These are phyloP conservation scores for Phaedon cochleariae DNA, from an alignment of 2,888 invertebrate species.

Conservation along the genomic window DNA sequence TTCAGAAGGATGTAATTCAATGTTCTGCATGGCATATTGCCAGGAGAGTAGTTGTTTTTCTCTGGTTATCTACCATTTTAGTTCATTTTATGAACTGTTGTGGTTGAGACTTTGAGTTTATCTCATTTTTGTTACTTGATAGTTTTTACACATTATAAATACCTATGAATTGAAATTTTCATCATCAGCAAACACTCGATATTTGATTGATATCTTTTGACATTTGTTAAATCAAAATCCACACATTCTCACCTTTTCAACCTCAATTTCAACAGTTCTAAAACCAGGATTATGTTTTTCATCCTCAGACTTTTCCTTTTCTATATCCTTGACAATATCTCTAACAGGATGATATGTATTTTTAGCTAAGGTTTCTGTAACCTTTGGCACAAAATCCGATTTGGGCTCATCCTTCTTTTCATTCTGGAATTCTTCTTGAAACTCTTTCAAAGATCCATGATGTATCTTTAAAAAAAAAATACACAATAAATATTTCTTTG, in stretches of 20 bases:
- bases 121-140: too few species aligned
- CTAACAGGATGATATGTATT: conserved; percentile 65
- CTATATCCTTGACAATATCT: conserved; percentile 72
- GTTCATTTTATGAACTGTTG: too few species aligned
- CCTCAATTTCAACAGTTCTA: conserved; percentile 30
- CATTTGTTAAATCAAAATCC: too few species aligned
- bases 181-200: too few species aligned
- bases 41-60: too few species aligned
- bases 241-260: conserved; percentile 40
- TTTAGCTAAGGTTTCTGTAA: conserved; percentile 61
- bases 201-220: too few species aligned
- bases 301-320: conserved; percentile 57
- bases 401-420: conserved; percentile 48
- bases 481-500: conserved; percentile 13
- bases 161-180: too few species aligned
- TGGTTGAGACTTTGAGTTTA: too few species aligned
- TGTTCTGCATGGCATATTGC: too few species aligned
- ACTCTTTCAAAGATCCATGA: conserved; percentile 66
- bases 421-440: conserved; percentile 62
- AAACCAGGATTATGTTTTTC: conserved; percentile 28
- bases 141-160: too few species aligned
- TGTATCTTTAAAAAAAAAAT: conserved; percentile 65
- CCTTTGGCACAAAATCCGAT: conserved; percentile 55
- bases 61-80: too few species aligned
- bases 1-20: too few species aligned